Evolutionary conservation across 2,888 invertebrate species (phyloP), one percentile per base, ranked within the genome.

Genomic region (Xanthia icteritia): DNA sequence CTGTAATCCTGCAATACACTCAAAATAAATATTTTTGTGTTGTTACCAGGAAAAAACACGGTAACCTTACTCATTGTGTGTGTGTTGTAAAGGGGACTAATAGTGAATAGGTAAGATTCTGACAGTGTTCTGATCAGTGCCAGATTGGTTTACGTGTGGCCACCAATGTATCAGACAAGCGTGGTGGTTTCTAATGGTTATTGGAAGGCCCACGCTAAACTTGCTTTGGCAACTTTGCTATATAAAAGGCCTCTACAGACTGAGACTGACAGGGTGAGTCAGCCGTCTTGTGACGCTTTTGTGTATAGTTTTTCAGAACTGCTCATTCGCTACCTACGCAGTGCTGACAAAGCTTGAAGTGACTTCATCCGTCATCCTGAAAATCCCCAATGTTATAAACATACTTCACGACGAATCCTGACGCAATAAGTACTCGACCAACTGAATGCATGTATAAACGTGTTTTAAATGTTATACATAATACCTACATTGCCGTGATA

Each of bases 181-280:
- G 17, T 48, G 6, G 13, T 36, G 17, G 8, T 65, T 17, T 58
- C 1, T 63, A 48, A 56, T 42, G n/a, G 2, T n/a, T 23, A 31
- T 23, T 56, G 15, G 9, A 15, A 48, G 5, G 6, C 66, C 56
- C 31, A 56, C 67, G 39, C 23, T 15, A 27, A 56, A 48, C 31
- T 11, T 23, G 48, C 4, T 63, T 48, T 39, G 8, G 1, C 17
- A 48, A 61, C 23, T 45, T 54, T 54, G 6, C 2, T 39, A 27
- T 23, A 6, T 54, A 60, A 17, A 36, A 77, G 13, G 8, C 39
- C 17, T 54, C 5, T n/a, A 23, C 11, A 67, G 48, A 20, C 5
- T 66, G n/a, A n/a, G n/a, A n/a, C 13, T 27, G 23, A 68, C 42
- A 27, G 36, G 9, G n/a, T 83, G 60, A 81, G 23, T 66, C 70